phyloP scores from a whole-genome alignment of 2,113 vertebrate genomes.

The Lepus timidus region DNA sequence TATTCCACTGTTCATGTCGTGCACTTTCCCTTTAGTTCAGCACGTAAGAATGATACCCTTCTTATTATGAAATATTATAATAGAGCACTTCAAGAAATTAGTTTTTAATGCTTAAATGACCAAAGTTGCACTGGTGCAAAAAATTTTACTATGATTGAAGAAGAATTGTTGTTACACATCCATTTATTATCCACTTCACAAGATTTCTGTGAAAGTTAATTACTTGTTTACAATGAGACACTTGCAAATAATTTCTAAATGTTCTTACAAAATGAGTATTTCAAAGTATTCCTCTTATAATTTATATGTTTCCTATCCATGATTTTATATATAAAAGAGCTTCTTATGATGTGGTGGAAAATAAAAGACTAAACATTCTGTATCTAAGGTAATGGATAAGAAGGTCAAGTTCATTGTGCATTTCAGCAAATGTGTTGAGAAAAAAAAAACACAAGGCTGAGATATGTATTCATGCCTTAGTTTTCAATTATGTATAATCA shows the following conservation, averaged over 20 bases:
- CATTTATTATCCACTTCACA: constrained; percentile 6
- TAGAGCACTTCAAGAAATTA: constrained; percentile 49
- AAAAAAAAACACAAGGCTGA: not conserved
- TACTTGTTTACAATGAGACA: constrained; percentile 32
- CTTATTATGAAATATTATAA: constrained; percentile 61
- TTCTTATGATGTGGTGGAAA: not conserved
- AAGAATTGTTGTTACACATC: not conserved
- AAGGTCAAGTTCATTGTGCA: not conserved
- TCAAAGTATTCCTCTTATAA: not conserved
- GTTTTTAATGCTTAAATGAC: constrained; percentile 54
- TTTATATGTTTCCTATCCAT: not conserved
- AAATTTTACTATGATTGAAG: constrained; percentile 24
- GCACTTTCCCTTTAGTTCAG: constrained; percentile 27
- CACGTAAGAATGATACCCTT: not conserved
- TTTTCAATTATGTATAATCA: not conserved
- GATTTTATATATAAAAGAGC: not conserved
- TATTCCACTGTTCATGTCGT: not conserved
- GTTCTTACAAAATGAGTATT: not conserved
- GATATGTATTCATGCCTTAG: not conserved
- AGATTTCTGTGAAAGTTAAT: constrained; percentile 51
- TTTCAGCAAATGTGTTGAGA: not conserved
- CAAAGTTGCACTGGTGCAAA: constrained; percentile 45
- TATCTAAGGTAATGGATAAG: not conserved
- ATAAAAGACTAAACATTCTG: not conserved
- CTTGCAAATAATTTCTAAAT: not conserved